phyloP scores from a whole-genome alignment of 53 echinoderm and acorn worm genomes.

The Holothuria leucospilota region DNA sequence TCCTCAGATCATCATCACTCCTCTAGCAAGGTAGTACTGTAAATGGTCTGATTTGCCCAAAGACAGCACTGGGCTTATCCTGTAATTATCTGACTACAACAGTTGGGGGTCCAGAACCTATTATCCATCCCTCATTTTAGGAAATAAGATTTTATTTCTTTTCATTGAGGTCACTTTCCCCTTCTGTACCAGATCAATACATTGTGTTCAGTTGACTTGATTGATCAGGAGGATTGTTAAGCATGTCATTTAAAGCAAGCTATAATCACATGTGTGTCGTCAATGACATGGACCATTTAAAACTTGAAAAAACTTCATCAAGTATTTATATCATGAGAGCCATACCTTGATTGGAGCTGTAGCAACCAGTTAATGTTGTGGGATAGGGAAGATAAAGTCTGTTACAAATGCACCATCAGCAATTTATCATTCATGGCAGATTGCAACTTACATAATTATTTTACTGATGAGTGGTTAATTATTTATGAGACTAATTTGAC shows the following conservation, averaged over 20 bases:
- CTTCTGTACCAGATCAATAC: conserved; percentile 18
- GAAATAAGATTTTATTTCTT: conserved; percentile 32
- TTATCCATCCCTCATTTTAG: conserved; percentile 15
- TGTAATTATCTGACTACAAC: conserved; percentile 26
- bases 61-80: background rate
- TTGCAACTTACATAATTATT: too few species aligned
- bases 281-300: background rate
- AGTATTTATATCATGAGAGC: conserved; percentile 16
- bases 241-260: too few species aligned
- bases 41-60: background rate
- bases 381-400: too few species aligned
- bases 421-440: too few species aligned
- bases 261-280: too few species aligned
- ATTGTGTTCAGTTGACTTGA: background rate
- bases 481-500: too few species aligned
- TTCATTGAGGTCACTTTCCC: background rate
- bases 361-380: too few species aligned
- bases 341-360: too few species aligned
- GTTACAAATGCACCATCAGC: too few species aligned
- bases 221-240: too few species aligned
- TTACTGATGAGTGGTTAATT: too few species aligned
- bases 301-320: background rate
- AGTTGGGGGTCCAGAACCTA: background rate
- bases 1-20: background rate
- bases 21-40: too few species aligned